Percentiles rank a stretch among this genome's conserved stretches.
Evolutionary conservation across 2,797 vertebrate genomes (phyloP).

Genomic region (Mus minutoides): DNA sequence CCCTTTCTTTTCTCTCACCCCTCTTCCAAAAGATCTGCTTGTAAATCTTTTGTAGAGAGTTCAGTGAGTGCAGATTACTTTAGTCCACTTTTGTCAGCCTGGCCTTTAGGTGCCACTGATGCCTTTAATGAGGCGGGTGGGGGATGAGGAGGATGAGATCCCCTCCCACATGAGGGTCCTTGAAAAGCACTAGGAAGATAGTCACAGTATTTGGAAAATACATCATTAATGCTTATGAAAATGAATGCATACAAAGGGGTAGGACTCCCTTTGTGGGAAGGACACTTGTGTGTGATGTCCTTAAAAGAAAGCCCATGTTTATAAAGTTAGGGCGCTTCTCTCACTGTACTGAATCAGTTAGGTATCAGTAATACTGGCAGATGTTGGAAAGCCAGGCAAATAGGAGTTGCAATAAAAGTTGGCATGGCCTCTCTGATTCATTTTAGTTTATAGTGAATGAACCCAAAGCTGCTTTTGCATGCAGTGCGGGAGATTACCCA

Average conservation of each 20-base stretch:
- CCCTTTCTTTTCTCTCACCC: too few relatives aligned
- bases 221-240: neutral
- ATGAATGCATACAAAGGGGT: neutral
- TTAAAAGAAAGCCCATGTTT: neutral
- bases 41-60: neutral
- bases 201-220: neutral
- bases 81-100: neutral
- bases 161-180: neutral
- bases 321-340: slow-evolving; percentile 30
- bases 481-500: slow-evolving; percentile 34
- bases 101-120: neutral
- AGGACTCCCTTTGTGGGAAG: neutral
- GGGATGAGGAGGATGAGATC: too few relatives aligned
- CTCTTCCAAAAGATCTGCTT: neutral
- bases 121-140: neutral
- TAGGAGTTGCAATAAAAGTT: slow-evolving; percentile 41
- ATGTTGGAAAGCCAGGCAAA: slow-evolving; percentile 47
- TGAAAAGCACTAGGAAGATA: slow-evolving; percentile 42
- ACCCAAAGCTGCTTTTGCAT: slow-evolving; percentile 43
- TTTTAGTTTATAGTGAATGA: slow-evolving; percentile 43
- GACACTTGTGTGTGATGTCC: neutral
- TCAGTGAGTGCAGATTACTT: neutral
- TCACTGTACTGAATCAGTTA: neutral
- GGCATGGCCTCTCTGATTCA: slow-evolving; percentile 53
- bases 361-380: slow-evolving; percentile 48